These are phyloP conservation scores for Zhengitettix transpicula DNA, from an alignment of 2,888 invertebrate species.

Conservation along the genomic window DNA sequence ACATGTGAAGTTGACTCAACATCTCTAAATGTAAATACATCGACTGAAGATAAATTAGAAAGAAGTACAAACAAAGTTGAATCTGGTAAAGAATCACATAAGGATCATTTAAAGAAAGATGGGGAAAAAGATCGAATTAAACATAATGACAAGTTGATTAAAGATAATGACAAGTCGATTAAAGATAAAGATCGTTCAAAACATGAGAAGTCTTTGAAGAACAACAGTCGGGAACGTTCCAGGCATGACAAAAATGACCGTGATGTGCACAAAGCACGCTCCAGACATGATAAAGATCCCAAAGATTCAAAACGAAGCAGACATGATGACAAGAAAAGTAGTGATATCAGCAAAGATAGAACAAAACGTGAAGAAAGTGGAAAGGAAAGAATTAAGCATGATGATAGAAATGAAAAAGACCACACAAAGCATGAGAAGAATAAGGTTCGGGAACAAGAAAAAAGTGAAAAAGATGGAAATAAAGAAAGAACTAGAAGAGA, in stretches of 20 bases:
- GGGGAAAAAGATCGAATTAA: neutral
- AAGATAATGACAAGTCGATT: neutral
- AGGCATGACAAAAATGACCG: constrained; percentile 19
- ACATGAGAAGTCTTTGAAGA: constrained; percentile 21
- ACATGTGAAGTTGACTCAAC: too few relatives aligned
- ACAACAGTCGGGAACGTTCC: constrained; percentile 8
- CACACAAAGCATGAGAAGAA: neutral
- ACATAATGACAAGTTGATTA: neutral
- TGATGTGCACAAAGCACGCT: neutral
- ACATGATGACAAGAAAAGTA: constrained; percentile 19
- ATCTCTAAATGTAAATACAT: too few relatives aligned
- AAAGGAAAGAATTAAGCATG: constrained; percentile 4
- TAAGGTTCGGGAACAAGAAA: constrained; percentile 21
- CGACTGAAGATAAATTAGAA: too few relatives aligned
- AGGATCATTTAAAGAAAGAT: neutral
- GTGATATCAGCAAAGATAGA: constrained; percentile 16
- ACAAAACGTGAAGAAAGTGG: constrained; percentile 19
- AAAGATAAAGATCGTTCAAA: neutral
- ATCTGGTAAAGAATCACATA: too few relatives aligned
- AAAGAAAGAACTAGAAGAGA: constrained; percentile 2
- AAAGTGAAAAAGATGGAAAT: constrained; percentile 21
- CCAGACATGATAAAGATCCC: neutral
- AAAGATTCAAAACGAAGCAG: neutral
- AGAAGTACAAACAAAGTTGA: too few relatives aligned
- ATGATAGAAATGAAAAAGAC: constrained; percentile 4